phyloP scores from a whole-genome alignment of 2,113 vertebrate species.

The Embiotoca jacksoni region DNA sequence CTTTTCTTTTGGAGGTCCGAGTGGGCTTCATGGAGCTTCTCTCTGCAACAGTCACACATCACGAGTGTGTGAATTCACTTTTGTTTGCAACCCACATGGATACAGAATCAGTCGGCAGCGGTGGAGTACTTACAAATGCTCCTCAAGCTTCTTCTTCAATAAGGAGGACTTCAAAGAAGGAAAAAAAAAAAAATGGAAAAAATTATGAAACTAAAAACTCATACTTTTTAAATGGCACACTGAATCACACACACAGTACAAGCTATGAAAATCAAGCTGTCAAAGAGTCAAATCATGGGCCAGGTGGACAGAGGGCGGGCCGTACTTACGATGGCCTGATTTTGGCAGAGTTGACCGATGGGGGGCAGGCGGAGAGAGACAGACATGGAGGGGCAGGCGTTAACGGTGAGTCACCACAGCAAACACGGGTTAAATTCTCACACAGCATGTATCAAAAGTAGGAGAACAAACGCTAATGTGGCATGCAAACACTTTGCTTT shows the following conservation, averaged over 20 bases:
- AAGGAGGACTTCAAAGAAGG: constrained; percentile 83
- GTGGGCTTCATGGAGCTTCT: constrained; percentile 91
- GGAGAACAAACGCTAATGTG: constrained; percentile 7
- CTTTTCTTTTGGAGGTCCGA: constrained; percentile 92
- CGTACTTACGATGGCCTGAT: constrained; percentile 87
- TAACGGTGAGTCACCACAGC: constrained; percentile 80
- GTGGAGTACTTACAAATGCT: constrained; percentile 90
- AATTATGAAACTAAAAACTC: neutral
- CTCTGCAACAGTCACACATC: constrained; percentile 73
- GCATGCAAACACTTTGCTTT: neutral
- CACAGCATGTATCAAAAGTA: constrained; percentile 46
- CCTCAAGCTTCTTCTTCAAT: constrained; percentile 91
- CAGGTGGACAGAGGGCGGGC: constrained; percentile 62
- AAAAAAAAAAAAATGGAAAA: neutral
- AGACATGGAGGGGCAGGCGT: constrained; percentile 79
- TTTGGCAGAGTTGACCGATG: constrained; percentile 73
- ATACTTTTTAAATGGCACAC: neutral
- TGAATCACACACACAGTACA: neutral
- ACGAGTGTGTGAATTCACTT: neutral
- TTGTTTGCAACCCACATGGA: neutral
- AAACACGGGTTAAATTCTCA: constrained; percentile 74
- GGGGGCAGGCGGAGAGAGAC: constrained; percentile 65
- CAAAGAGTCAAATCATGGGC: constrained; percentile 69
- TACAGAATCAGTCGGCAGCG: neutral
- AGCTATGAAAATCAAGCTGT: constrained; percentile 53